phyloP scores from a whole-genome alignment of 1,140 invertebrate species.

The Drosophila tani region DNA sequence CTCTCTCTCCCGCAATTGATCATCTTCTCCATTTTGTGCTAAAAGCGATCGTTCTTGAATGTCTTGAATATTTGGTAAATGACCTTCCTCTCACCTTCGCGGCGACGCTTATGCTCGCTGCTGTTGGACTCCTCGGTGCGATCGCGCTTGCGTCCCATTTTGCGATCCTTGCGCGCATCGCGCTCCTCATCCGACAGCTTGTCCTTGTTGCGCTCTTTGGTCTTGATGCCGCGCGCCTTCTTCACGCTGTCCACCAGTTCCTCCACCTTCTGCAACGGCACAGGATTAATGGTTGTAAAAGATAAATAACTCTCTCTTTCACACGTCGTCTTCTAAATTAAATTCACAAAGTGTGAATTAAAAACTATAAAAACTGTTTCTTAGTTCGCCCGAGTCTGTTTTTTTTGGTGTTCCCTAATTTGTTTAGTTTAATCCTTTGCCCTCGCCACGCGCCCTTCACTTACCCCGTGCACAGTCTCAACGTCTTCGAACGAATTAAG shows the following conservation, averaged over 20 bases:
- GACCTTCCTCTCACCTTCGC: conserved; percentile 88
- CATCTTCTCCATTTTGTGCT: conserved; percentile 84
- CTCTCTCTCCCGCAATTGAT: conserved; percentile 69
- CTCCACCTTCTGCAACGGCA: conserved; percentile 85
- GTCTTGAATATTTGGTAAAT: conserved; percentile 26
- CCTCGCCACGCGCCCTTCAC: conserved; percentile 75
- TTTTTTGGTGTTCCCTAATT: neutral
- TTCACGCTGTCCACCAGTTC: conserved; percentile 87
- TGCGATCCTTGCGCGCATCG: conserved; percentile 91
- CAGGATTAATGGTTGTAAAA: conserved; percentile 60
- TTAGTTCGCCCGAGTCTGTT: neutral
- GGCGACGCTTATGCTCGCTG: conserved; percentile 90
- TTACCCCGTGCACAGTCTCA: conserved; percentile 82
- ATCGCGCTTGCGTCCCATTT: conserved; percentile 91
- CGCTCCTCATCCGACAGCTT: conserved; percentile 87
- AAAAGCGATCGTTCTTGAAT: conserved; percentile 55
- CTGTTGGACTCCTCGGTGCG: conserved; percentile 88
- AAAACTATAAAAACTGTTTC: conserved; percentile 6
- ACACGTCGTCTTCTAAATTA: neutral
- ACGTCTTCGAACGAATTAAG: conserved; percentile 67
- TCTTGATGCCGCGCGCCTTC: conserved; percentile 89
- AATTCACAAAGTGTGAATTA: conserved; percentile 5
- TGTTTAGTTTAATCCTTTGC: conserved; percentile 20
- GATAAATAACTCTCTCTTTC: neutral
- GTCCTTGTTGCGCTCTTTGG: conserved; percentile 86